Evolutionary conservation across 2,888 invertebrate genomes (phyloP).

Genomic region (Eupelmus urozonus): DNA sequence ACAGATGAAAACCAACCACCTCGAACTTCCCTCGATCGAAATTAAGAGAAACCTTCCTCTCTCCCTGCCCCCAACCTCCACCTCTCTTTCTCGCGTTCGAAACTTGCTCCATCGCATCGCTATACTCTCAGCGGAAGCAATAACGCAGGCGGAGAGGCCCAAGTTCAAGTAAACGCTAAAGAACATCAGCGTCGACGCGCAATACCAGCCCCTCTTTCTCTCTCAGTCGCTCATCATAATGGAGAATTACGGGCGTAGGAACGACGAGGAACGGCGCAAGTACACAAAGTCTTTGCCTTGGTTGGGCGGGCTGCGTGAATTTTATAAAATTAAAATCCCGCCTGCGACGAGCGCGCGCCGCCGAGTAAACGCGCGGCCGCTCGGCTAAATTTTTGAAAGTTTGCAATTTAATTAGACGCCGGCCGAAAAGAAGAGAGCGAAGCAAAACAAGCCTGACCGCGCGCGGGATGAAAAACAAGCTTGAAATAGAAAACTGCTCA

Average conservation of each 20-base stretch:
- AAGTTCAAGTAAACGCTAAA: slow-evolving; percentile 11
- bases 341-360: slow-evolving; percentile 6
- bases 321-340: slow-evolving; percentile 54
- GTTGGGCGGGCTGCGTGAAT: slow-evolving; percentile 29
- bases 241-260: slow-evolving; percentile 33
- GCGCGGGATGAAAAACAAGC: slow-evolving; percentile 10
- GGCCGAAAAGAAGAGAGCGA: neutral
- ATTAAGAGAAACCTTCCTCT: slow-evolving; percentile 3
- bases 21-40: slow-evolving; percentile 1
- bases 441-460: too few species aligned
- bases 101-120: too few species aligned
- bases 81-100: too few species aligned
- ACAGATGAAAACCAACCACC: neutral
- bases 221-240: slow-evolving; percentile 26
- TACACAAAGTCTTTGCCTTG: slow-evolving; percentile 1
- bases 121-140: too few species aligned
- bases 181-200: slow-evolving; percentile 1
- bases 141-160: neutral
- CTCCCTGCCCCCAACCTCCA: too few species aligned
- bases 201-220: neutral
- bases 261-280: neutral
- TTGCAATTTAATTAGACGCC: slow-evolving; percentile 53
- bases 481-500: slow-evolving; percentile 34
- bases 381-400: slow-evolving; percentile 54
- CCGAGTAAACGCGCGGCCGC: slow-evolving; percentile 12